These are phyloP conservation scores for Gibbula magus DNA, from an alignment of 2,888 invertebrate species.

Conservation along the genomic window DNA sequence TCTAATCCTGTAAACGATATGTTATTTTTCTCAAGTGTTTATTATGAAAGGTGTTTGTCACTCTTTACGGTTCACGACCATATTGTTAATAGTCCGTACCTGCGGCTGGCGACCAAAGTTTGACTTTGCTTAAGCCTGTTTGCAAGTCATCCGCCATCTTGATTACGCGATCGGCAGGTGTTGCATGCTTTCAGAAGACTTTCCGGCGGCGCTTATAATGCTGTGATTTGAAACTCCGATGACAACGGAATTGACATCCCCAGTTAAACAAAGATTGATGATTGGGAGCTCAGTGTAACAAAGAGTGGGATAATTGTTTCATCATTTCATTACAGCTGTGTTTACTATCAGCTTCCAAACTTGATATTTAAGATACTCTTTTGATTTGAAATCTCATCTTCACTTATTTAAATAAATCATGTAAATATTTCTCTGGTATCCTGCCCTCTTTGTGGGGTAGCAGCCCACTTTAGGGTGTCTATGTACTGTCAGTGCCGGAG, in stretches of 20 bases:
- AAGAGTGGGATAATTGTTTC: no score
- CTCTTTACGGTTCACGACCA: not conserved
- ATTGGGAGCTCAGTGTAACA: not conserved
- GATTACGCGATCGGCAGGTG: slow-evolving; percentile 10
- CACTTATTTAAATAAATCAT: no score
- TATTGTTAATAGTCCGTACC: not conserved
- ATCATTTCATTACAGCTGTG: no score
- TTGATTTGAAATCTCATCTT: no score
- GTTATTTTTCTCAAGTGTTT: slow-evolving; percentile 4
- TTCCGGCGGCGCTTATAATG: not conserved
- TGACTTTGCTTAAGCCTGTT: no score
- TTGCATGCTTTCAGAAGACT: not conserved
- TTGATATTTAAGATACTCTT: no score
- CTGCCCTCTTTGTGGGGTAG: no score
- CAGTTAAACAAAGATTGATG: slow-evolving; percentile 10
- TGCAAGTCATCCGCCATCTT: slow-evolving; percentile 15
- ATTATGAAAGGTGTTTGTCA: slow-evolving; percentile 22
- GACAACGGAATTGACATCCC: slow-evolving; percentile 14
- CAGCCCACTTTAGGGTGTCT: no score
- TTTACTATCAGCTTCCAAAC: no score
- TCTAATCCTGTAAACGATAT: slow-evolving; percentile 17
- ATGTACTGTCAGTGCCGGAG: no score
- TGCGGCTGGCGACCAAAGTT: not conserved
- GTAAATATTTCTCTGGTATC: no score
- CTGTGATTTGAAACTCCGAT: slow-evolving; percentile 15